A percentile compares a stretch with the other conserved stretches of the same genome.
These are phyloP conservation scores for Microtus pennsylvanicus DNA, from an alignment of 2,113 vertebrate species.

Conservation along the genomic window DNA sequence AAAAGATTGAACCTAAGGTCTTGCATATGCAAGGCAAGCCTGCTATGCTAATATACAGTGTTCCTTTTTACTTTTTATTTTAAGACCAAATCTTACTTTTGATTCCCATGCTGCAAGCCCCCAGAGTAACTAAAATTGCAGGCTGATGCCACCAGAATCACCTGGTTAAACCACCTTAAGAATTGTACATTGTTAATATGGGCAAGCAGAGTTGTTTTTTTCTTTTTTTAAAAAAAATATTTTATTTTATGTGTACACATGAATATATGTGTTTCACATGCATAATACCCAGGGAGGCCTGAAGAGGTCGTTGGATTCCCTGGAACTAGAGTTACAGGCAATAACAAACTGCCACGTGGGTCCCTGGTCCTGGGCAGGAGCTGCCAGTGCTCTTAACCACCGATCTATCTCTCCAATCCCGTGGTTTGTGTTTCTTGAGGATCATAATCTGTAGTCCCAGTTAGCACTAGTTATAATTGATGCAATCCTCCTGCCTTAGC, in stretches of 20 bases:
- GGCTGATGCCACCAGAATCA: background rate
- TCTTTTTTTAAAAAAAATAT: background rate
- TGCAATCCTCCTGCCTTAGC: background rate
- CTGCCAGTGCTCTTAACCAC: background rate
- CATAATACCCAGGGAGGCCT: background rate
- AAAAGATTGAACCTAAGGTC: background rate
- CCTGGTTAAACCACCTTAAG: background rate
- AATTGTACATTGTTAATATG: background rate
- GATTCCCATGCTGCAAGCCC: background rate
- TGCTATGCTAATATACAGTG: background rate
- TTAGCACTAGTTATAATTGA: background rate
- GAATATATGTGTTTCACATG: background rate
- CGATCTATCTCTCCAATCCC: background rate
- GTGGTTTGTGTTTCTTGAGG: constrained; percentile 82
- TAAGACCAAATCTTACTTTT: background rate
- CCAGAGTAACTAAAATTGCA: background rate
- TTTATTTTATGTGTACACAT: background rate
- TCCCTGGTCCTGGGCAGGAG: background rate
- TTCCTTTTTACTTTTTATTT: background rate
- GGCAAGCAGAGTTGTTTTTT: background rate
- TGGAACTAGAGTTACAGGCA: background rate
- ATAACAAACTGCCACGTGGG: background rate
- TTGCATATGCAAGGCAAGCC: background rate
- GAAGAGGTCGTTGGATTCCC: background rate
- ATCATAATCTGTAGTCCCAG: background rate